Evolutionary conservation across 2,888 invertebrate species (phyloP).

Genomic region (Drosophila ustulata): DNA sequence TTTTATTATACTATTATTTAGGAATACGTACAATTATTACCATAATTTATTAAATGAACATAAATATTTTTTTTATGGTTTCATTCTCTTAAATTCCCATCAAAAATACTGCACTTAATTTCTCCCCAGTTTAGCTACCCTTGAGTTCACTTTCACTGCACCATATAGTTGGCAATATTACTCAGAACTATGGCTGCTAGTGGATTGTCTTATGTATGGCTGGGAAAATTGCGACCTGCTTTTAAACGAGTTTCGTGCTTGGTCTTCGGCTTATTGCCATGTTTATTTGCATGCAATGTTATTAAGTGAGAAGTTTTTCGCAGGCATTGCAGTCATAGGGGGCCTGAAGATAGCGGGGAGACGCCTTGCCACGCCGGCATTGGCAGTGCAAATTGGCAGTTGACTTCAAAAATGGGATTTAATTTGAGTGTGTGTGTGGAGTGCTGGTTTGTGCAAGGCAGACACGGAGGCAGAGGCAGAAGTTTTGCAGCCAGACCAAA

Average conservation of each 20-base stretch:
- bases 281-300: constrained; percentile 73
- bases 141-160: constrained; percentile 6
- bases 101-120: not conserved
- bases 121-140: not conserved
- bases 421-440: constrained; percentile 61
- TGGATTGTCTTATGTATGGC: constrained; percentile 24
- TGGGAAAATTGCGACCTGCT: constrained; percentile 47
- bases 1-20: no score
- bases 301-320: constrained; percentile 51
- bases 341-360: not conserved
- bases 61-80: no score
- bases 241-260: constrained; percentile 57
- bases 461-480: constrained; percentile 15
- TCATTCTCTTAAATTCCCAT: no score
- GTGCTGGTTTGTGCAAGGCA: constrained; percentile 10
- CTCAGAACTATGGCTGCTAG: not conserved
- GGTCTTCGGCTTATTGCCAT: constrained; percentile 51
- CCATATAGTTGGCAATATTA: not conserved
- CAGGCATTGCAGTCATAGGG: constrained; percentile 19
- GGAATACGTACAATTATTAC: no score
- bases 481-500: constrained; percentile 35
- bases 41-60: no score
- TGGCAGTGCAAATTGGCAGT: constrained; percentile 70
- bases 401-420: constrained; percentile 75
- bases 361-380: not conserved